Evolutionary conservation across 2,113 vertebrate genomes (phyloP).

Genomic region (Colistium nudipinnis): DNA sequence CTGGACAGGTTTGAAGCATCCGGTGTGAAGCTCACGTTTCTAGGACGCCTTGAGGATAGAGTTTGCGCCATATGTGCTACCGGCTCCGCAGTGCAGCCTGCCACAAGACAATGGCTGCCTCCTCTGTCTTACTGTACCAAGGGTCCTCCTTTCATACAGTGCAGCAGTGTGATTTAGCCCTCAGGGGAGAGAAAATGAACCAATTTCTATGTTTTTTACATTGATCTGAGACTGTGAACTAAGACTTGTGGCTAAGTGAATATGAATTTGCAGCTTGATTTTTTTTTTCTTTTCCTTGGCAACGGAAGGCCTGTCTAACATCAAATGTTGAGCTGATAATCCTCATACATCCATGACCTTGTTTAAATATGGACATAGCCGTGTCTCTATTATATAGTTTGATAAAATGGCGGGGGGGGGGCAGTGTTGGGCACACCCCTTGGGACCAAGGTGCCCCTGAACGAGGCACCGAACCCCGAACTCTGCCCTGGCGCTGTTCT

Average conservation of each 20-base stretch:
- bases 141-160: not conserved
- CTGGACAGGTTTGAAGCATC: conserved; percentile 52
- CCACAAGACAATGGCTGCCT: conserved; percentile 27
- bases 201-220: conserved; percentile 8
- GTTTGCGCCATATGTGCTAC: conserved; percentile 45
- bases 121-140: conserved; percentile 5
- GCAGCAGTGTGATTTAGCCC: conserved; percentile 5
- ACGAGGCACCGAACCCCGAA: too few species aligned
- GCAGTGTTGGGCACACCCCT: too few species aligned
- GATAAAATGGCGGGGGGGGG: conserved; percentile 37
- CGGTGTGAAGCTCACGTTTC: conserved; percentile 4
- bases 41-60: conserved; percentile 49
- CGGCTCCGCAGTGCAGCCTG: conserved; percentile 34
- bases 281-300: conserved; percentile 24
- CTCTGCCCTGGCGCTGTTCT: too few species aligned
- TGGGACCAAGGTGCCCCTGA: too few species aligned
- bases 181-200: conserved; percentile 14
- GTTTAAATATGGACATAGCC: conserved; percentile 5
- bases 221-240: conserved; percentile 10
- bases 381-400: conserved; percentile 4
- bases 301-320: not conserved
- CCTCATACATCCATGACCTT: not conserved
- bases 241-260: conserved; percentile 22
- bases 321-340: not conserved
- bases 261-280: conserved; percentile 19